A percentile compares a stretch with the other conserved stretches of the same genome.
These are phyloP conservation scores for Bursaphelenchus mucronatus DNA, from an alignment of 1,140 invertebrate species.

Conservation along the genomic window DNA sequence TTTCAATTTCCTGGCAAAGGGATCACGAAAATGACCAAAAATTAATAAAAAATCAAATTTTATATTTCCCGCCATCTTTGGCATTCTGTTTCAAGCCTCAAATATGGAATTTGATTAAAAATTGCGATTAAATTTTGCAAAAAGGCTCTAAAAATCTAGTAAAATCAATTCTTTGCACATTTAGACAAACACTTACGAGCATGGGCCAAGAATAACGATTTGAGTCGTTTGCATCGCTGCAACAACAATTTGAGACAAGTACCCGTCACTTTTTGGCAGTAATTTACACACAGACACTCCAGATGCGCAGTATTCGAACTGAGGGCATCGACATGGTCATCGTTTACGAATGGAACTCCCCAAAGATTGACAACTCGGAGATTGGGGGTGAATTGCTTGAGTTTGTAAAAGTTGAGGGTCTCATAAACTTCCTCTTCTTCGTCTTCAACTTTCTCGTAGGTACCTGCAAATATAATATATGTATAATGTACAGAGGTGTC, in stretches of 20 bases:
- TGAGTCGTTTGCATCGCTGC: slow-evolving; percentile 83
- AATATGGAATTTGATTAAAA: too few relatives aligned
- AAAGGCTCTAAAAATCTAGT: too few relatives aligned
- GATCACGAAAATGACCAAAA: too few relatives aligned
- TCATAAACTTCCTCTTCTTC: slow-evolving; percentile 98
- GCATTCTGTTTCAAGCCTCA: too few relatives aligned
- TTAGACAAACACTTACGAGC: slow-evolving; percentile 34
- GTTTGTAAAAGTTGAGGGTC: slow-evolving; percentile 95
- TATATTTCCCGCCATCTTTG: too few relatives aligned
- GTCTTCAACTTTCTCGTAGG: slow-evolving; percentile 92
- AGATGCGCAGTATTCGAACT: slow-evolving; percentile 72
- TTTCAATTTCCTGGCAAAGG: too few relatives aligned
- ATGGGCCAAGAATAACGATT: slow-evolving; percentile 84
- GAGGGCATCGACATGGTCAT: slow-evolving; percentile 96
- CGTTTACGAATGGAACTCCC: slow-evolving; percentile 63
- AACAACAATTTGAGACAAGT: slow-evolving; percentile 90
- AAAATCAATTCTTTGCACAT: too few relatives aligned
- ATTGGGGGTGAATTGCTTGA: slow-evolving; percentile 92
- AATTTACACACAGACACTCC: slow-evolving; percentile 92
- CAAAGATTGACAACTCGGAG: slow-evolving; percentile 85
- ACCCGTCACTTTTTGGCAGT: slow-evolving; percentile 90
- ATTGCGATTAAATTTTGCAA: too few relatives aligned
- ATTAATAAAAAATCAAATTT: too few relatives aligned
- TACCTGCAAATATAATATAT: slow-evolving; percentile 68
- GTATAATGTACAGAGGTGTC: background rate